Evolutionary conservation across 2,113 vertebrate species (phyloP), one percentile per base, ranked within the genome.

Genomic region (Cranoglanis bouderius): DNA sequence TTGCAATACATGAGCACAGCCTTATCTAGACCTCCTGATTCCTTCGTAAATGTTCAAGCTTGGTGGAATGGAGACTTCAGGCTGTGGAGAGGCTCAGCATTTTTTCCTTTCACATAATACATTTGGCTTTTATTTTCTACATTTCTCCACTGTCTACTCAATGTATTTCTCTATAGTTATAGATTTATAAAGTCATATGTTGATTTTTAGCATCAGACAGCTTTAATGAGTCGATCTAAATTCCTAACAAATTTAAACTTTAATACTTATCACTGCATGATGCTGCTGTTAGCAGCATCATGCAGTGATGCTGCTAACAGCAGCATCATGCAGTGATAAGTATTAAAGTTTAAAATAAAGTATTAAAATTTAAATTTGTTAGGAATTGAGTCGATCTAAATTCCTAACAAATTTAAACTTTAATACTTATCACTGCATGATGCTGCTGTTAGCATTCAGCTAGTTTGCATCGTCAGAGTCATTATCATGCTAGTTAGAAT

Each of bases 1-100:
- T 67, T 67, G 38, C 83, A 84, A 18, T 84, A 10, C 59, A 32
- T 12, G 40, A 84, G 8, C 83, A 67, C 14, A 5, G 14, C 5
- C 40, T 16, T 84, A 61, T 84, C 40, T 63, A 84, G 35, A 84
- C 35, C 32, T 59, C 55, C 16, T 55, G 80, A 82, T 59, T 59
- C 81, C 35, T 53, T 59, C 21, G 3, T 38, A 59, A 59, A 59
- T 26, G 53, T 82, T 82, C 53, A 21, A 40, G 32, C 55, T 63
- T 43, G 38, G 10, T n/a, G 43, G 26, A 19, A 32, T 18, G 13
- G 29, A 84, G 59, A 67, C 83, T 46, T 84, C 83, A 12, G 5
- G 16, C 26, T 67, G 26, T 67, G 40, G 26, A 84, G 16, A n/a
- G 38, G 38, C 59, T 46, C 40, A n/a, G 24, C 26, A 32, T 63